These are phyloP conservation scores for Pterocles burchelli DNA, from an alignment of 2,113 vertebrate genomes.

Conservation along the genomic window DNA sequence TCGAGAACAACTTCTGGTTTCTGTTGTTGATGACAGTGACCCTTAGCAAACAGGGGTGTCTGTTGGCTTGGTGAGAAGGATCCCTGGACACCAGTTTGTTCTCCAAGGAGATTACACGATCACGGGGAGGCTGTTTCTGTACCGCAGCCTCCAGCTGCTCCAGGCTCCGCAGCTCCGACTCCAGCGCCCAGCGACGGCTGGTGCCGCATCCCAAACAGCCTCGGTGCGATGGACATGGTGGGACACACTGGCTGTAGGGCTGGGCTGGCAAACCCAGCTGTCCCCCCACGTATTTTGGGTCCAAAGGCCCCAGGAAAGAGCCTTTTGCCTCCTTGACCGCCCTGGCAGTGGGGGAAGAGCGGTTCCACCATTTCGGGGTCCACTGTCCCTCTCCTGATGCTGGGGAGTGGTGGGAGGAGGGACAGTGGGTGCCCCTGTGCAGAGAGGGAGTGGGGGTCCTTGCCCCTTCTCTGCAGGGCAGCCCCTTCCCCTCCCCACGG, in stretches of 20 bases:
- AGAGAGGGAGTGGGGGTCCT: background rate
- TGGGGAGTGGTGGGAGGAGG: background rate
- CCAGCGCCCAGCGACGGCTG: background rate
- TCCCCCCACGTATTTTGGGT: rapidly evolving
- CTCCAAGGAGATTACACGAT: background rate
- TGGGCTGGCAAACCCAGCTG: background rate
- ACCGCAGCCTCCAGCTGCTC: background rate
- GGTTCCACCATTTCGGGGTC: rapidly evolving
- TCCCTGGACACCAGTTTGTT: background rate
- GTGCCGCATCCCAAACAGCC: background rate
- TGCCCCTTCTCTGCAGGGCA: background rate
- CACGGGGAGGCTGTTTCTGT: background rate
- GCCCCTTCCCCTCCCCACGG: background rate
- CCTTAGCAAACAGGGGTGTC: background rate
- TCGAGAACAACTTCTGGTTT: background rate
- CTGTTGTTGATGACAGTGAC: rapidly evolving
- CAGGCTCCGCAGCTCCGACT: background rate
- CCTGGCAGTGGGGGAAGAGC: background rate
- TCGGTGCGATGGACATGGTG: background rate
- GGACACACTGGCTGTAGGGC: background rate
- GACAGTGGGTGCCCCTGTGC: background rate
- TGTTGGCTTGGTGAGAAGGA: background rate
- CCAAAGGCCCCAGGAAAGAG: background rate
- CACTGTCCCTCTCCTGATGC: background rate
- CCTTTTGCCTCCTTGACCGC: background rate